These are phyloP conservation scores for Pomacea maculata DNA, from an alignment of 1,140 invertebrate genomes.

Conservation along the genomic window DNA sequence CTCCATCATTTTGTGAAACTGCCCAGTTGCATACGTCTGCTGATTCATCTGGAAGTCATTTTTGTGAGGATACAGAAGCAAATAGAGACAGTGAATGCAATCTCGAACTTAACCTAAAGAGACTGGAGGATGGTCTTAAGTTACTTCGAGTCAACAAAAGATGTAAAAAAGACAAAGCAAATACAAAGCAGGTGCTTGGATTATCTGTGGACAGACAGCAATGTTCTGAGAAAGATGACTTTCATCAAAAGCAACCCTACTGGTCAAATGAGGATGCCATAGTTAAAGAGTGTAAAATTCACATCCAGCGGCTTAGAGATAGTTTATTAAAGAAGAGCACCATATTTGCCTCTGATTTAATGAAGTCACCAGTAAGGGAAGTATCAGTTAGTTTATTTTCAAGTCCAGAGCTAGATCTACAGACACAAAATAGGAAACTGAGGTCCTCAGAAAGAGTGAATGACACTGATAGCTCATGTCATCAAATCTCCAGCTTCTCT, in stretches of 20 bases:
- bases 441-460: background rate
- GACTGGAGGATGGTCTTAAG: constrained; percentile 10
- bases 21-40: background rate
- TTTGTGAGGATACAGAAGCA: background rate
- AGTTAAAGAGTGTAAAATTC: background rate
- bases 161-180: background rate
- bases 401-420: background rate
- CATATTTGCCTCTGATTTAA: background rate
- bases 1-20: background rate
- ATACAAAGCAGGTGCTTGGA: background rate
- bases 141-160: background rate
- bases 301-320: background rate
- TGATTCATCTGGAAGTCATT: too few relatives aligned
- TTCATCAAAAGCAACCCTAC: too few relatives aligned
- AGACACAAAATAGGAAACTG: background rate
- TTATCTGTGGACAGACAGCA: background rate
- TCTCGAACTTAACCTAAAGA: background rate
- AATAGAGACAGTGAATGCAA: background rate
- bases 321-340: background rate
- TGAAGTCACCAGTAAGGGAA: background rate
- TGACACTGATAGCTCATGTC: background rate
- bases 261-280: background rate
- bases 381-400: constrained; percentile 10
- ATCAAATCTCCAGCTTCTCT: background rate
- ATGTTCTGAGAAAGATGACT: background rate